Evolutionary conservation across 2,888 invertebrate species (phyloP).

Genomic region (Netelia fuscicornis): DNA sequence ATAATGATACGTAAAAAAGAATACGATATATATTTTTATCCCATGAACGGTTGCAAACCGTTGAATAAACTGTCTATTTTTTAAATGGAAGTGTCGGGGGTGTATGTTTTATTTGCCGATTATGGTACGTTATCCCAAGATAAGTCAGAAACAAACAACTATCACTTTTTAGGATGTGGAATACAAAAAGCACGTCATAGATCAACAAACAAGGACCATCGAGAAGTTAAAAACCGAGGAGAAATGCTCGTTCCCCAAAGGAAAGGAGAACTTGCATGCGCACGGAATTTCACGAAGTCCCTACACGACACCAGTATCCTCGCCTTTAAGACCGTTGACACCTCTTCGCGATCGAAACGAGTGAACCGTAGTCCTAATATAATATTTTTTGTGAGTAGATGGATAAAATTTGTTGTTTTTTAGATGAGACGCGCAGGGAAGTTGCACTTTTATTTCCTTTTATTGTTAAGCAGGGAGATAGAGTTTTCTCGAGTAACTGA

Average conservation of each 20-base stretch:
- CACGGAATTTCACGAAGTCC: constrained; percentile 81
- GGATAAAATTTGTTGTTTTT: constrained; percentile 12
- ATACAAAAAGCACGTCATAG: constrained; percentile 74
- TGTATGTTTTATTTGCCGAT: constrained; percentile 42
- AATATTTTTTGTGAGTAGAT: constrained; percentile 19
- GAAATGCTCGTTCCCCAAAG: constrained; percentile 79
- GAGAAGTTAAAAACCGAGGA: constrained; percentile 84
- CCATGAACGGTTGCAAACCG: constrained; percentile 1
- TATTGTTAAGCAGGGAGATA: constrained; percentile 28
- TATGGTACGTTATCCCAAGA: not conserved
- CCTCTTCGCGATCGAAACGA: constrained; percentile 85
- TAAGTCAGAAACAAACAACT: constrained; percentile 35
- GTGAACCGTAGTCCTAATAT: constrained; percentile 63
- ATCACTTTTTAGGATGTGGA: constrained; percentile 76
- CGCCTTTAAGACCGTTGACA: constrained; percentile 82
- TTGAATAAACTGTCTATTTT: constrained; percentile 47
- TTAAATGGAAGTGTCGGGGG: constrained; percentile 6
- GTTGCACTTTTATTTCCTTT: constrained; percentile 25
- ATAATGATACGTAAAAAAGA: not conserved
- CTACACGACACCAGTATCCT: constrained; percentile 76
- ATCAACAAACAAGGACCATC: constrained; percentile 82
- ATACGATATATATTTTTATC: constrained; percentile 23
- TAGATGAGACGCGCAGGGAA: not conserved
- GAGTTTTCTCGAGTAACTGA: not conserved
- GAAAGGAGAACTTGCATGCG: constrained; percentile 85